Evolutionary conservation across 2,888 invertebrate genomes (phyloP).

Genomic region (Therioaphis trifolii): DNA sequence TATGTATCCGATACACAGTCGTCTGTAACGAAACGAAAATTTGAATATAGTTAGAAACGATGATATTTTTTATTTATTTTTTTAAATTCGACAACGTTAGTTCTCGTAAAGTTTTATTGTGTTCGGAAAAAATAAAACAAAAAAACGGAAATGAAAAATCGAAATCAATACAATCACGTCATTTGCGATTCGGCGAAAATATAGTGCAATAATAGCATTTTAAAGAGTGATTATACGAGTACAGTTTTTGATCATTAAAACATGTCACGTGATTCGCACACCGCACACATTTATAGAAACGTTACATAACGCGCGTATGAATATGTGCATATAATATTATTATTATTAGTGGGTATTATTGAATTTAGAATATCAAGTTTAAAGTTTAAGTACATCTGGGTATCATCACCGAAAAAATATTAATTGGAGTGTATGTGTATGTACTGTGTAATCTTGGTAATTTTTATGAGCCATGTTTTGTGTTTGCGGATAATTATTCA

Average conservation of each 20-base stretch:
- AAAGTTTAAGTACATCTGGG: constrained; percentile 37
- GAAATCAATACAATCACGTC: too few species aligned
- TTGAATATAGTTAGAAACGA: too few species aligned
- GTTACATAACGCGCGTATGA: neutral
- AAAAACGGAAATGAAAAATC: too few species aligned
- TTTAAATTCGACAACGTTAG: too few species aligned
- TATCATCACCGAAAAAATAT: constrained; percentile 45
- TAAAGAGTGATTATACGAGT: too few species aligned
- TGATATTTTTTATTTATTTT: too few species aligned
- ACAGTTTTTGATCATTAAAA: constrained; percentile 11
- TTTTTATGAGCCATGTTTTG: constrained; percentile 20
- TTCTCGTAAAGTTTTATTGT: too few species aligned
- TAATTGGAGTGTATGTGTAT: neutral
- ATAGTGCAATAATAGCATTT: too few species aligned
- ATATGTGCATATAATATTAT: neutral
- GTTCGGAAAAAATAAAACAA: too few species aligned
- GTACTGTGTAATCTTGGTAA: neutral
- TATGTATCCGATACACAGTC: too few species aligned
- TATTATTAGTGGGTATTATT: neutral
- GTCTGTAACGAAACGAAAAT: too few species aligned
- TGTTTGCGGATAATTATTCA: constrained; percentile 24
- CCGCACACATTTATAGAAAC: neutral
- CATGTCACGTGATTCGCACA: constrained; percentile 34
- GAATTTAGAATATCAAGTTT: neutral
- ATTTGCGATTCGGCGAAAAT: too few species aligned